phyloP scores from a whole-genome alignment of 2,797 vertebrate genomes.

The Loris lydekkerianus region DNA sequence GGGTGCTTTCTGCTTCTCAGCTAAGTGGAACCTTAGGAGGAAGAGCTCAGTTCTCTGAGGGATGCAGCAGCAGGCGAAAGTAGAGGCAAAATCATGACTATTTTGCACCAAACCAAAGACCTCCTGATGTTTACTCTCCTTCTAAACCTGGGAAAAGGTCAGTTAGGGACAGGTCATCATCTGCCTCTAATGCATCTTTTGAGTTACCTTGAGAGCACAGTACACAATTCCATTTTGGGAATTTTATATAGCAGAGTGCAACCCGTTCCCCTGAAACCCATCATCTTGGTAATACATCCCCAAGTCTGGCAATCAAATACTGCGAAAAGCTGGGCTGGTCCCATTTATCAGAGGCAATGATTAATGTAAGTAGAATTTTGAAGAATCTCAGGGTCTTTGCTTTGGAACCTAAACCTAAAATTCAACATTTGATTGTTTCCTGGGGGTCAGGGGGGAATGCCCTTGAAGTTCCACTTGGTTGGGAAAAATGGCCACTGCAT shows the following conservation, averaged over 20 bases:
- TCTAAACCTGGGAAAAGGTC: background rate
- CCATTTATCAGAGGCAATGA: background rate
- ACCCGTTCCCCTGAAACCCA: background rate
- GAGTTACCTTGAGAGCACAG: background rate
- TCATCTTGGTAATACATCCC: background rate
- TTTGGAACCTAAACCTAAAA: slow-evolving; percentile 1
- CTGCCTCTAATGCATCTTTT: background rate
- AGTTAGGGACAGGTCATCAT: background rate
- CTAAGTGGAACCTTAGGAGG: background rate
- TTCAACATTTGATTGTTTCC: background rate
- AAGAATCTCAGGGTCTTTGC: background rate
- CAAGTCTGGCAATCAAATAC: background rate
- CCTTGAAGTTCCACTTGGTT: background rate
- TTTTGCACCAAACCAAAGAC: background rate
- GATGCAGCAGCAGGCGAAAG: background rate
- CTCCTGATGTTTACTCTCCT: background rate
- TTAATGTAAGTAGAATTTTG: slow-evolving; percentile 25
- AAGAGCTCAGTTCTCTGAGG: background rate
- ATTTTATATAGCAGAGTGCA: background rate
- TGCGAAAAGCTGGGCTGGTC: background rate
- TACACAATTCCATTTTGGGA: background rate
- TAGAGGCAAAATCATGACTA: background rate
- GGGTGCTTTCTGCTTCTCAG: background rate
- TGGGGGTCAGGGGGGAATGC: background rate
- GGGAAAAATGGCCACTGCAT: background rate